Percentiles rank a stretch among this genome's conserved stretches.
Conservation (phyloP, 2,888 invertebrate species). For the Microdon myrmicae region DNA sequence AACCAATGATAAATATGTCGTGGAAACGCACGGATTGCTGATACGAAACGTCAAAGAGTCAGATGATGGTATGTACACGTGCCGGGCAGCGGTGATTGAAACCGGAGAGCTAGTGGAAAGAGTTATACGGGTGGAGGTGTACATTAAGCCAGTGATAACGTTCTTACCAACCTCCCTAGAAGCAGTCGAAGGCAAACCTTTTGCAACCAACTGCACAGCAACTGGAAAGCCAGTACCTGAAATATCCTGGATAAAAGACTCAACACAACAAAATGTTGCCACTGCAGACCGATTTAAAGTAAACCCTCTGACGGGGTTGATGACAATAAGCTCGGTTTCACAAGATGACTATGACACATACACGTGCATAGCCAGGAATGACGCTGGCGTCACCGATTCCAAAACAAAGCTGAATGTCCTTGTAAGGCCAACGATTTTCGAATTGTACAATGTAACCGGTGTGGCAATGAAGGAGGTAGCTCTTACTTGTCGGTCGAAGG, state of each 20-base stretch:
- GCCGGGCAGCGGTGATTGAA: slow-evolving; percentile 84
- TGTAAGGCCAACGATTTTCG: slow-evolving; percentile 83
- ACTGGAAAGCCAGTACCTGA: slow-evolving; percentile 86
- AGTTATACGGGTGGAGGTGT: slow-evolving; percentile 83
- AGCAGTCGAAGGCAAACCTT: slow-evolving; percentile 83
- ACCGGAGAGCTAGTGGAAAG: slow-evolving; percentile 83
- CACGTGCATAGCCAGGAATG: slow-evolving; percentile 82
- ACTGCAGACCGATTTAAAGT: slow-evolving; percentile 73
- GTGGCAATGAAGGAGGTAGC: slow-evolving; percentile 73
- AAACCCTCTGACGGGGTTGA: slow-evolving; percentile 75
- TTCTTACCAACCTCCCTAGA: slow-evolving; percentile 72
- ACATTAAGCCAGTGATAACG: slow-evolving; percentile 79
- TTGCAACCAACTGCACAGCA: slow-evolving; percentile 80
- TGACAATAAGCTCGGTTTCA: slow-evolving; percentile 79
- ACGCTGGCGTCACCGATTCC: slow-evolving; percentile 77
- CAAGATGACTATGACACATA: slow-evolving; percentile 84
- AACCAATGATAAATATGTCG: slow-evolving; percentile 78
- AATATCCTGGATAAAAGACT: slow-evolving; percentile 84
- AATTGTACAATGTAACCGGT: slow-evolving; percentile 78
- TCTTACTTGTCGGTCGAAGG: slow-evolving; percentile 81
- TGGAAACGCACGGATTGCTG: slow-evolving; percentile 78
- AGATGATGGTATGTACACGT: slow-evolving; percentile 88
- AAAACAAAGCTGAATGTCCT: slow-evolving; percentile 77
- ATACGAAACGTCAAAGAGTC: slow-evolving; percentile 82
- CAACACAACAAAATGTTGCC: slow-evolving; percentile 78